Conservation (phyloP, 2,888 invertebrate genomes). For the Drosophila kanekoi region DNA sequence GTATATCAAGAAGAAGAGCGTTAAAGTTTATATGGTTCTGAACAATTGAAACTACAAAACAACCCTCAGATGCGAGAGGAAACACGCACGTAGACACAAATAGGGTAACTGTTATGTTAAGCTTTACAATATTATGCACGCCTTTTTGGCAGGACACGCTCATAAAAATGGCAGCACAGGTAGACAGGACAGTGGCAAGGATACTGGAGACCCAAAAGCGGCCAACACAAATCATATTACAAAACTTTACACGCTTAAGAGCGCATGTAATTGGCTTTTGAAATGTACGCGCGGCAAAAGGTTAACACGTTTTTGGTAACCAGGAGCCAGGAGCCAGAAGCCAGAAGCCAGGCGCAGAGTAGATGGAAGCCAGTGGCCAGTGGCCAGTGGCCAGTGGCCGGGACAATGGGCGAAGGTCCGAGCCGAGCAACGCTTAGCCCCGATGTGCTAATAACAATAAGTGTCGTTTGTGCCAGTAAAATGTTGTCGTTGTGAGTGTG, state of each 20-base stretch:
- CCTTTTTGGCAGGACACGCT: slow-evolving; percentile 13
- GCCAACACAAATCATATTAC: slow-evolving; percentile 82
- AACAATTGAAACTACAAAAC: neutral
- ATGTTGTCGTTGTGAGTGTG: slow-evolving; percentile 51
- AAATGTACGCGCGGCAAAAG: slow-evolving; percentile 72
- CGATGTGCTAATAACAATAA: slow-evolving; percentile 78
- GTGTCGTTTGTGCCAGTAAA: slow-evolving; percentile 64
- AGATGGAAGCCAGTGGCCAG: slow-evolving; percentile 7
- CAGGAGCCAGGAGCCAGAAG: slow-evolving; percentile 19
- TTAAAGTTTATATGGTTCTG: neutral
- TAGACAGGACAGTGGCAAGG: slow-evolving; percentile 16
- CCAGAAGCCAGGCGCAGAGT: neutral
- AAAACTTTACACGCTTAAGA: slow-evolving; percentile 83
- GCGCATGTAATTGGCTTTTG: slow-evolving; percentile 84
- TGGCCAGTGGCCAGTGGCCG: slow-evolving; percentile 3
- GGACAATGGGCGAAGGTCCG: slow-evolving; percentile 27
- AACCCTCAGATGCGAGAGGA: neutral
- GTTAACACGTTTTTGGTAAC: slow-evolving; percentile 70
- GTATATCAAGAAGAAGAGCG: neutral
- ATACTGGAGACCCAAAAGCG: slow-evolving; percentile 40
- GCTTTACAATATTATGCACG: slow-evolving; percentile 36
- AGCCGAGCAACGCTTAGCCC: slow-evolving; percentile 31
- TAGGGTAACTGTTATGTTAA: slow-evolving; percentile 4
- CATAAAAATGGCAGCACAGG: slow-evolving; percentile 22
- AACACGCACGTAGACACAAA: neutral